These are phyloP conservation scores for Oppia nitens DNA, from an alignment of 1,140 invertebrate species.

Conservation along the genomic window DNA sequence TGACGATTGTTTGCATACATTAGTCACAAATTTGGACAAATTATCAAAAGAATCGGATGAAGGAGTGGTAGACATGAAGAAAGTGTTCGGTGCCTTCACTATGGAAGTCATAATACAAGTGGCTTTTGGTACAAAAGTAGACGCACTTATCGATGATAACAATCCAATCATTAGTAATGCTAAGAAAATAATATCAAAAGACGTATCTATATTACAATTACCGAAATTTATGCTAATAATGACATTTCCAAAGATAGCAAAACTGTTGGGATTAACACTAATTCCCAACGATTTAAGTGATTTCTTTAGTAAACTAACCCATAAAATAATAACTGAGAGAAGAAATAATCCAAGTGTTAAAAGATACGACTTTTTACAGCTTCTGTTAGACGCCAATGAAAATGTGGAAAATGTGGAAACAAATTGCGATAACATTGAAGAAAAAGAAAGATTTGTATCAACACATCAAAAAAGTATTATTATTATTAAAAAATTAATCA, in stretches of 20 bases:
- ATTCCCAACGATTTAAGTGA: too few relatives aligned
- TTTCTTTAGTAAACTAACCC: too few relatives aligned
- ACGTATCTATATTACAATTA: conserved; percentile 5
- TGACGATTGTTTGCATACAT: neutral
- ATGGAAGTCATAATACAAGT: conserved; percentile 41
- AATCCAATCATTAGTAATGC: conserved; percentile 27
- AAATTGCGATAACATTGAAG: too few relatives aligned
- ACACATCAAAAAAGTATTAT: too few relatives aligned
- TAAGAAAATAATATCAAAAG: conserved; percentile 18
- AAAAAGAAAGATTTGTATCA: too few relatives aligned
- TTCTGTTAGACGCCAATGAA: too few relatives aligned
- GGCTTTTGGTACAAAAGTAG: conserved; percentile 39
- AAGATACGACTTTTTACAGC: too few relatives aligned
- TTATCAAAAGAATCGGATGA: neutral
- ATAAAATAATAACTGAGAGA: too few relatives aligned
- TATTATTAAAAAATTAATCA: too few relatives aligned
- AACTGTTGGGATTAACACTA: too few relatives aligned
- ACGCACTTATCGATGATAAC: conserved; percentile 34
- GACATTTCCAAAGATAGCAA: neutral
- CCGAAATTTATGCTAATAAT: neutral
- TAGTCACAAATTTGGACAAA: conserved; percentile 1
- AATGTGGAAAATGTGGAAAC: too few relatives aligned
- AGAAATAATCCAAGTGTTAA: too few relatives aligned
- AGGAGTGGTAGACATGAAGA: conserved; percentile 7
- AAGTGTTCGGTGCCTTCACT: conserved; percentile 27